Percentiles rank a stretch among this genome's conserved stretches.
Conservation (phyloP, 2,113 vertebrate genomes). For the Chunga burmeisteri region DNA sequence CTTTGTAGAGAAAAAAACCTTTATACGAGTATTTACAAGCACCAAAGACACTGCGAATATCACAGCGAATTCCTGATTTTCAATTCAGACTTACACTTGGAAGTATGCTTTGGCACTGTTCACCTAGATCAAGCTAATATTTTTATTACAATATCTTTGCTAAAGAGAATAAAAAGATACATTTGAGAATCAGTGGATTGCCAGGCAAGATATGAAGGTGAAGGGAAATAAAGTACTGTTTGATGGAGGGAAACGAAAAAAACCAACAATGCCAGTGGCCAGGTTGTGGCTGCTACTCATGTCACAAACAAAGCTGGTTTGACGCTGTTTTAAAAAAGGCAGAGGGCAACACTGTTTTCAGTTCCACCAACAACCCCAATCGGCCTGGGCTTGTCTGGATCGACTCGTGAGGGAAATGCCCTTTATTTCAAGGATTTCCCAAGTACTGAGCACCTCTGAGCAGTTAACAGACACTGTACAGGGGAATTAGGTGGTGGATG, state of each 20-base stretch:
- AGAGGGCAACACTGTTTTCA: neutral
- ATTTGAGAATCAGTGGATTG: neutral
- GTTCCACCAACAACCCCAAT: neutral
- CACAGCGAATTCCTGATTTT: constrained; percentile 1
- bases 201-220: neutral
- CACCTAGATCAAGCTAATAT: neutral
- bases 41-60: neutral
- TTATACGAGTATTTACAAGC: neutral
- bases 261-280: neutral
- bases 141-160: neutral
- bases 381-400: neutral
- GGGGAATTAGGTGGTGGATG: neutral
- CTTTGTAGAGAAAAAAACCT: neutral
- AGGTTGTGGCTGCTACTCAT: neutral
- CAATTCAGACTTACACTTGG: neutral
- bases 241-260: neutral
- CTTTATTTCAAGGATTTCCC: neutral
- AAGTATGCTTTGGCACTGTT: neutral
- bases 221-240: neutral
- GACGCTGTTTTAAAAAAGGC: neutral
- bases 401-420: neutral
- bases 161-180: neutral
- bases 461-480: neutral
- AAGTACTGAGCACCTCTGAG: neutral
- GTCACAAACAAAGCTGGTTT: neutral